These are phyloP conservation scores for Piprites chloris DNA, from an alignment of 2,113 vertebrate species.

Conservation along the genomic window DNA sequence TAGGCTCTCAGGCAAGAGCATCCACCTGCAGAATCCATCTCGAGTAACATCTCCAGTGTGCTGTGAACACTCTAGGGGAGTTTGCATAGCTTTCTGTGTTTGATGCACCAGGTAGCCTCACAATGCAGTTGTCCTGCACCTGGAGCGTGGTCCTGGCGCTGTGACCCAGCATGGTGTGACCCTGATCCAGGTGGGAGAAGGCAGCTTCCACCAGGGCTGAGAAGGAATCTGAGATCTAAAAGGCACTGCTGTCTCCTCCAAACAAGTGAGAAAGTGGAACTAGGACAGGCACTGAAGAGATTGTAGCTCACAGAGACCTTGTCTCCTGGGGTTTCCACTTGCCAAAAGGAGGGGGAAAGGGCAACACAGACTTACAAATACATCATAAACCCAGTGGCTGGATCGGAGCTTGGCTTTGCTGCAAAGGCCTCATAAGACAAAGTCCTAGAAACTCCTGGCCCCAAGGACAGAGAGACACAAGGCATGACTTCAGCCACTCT, in stretches of 20 bases:
- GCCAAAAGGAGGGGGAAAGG: not conserved
- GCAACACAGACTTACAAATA: not conserved
- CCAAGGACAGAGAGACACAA: not conserved
- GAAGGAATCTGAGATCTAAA: not conserved
- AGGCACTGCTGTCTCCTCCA: not conserved
- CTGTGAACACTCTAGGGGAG: not conserved
- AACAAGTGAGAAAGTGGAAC: not conserved
- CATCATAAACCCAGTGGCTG: not conserved
- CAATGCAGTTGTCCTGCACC: not conserved
- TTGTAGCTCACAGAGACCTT: not conserved
- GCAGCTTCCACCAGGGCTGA: not conserved
- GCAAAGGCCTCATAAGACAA: not conserved
- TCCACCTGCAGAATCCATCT: not conserved
- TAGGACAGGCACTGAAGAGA: not conserved
- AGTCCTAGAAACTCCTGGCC: not conserved
- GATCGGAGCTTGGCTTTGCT: not conserved
- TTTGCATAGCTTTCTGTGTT: not conserved
- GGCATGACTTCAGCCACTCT: not conserved
- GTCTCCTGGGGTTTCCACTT: not conserved
- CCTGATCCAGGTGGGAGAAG: not conserved
- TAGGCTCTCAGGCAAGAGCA: not conserved
- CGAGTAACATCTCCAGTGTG: not conserved
- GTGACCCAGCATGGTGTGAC: rapidly evolving
- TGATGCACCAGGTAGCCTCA: not conserved
- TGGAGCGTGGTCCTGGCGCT: not conserved